Percentiles rank a stretch among this genome's conserved stretches.
These are phyloP conservation scores for Operophtera brumata DNA, from an alignment of 2,888 invertebrate species.

Conservation along the genomic window DNA sequence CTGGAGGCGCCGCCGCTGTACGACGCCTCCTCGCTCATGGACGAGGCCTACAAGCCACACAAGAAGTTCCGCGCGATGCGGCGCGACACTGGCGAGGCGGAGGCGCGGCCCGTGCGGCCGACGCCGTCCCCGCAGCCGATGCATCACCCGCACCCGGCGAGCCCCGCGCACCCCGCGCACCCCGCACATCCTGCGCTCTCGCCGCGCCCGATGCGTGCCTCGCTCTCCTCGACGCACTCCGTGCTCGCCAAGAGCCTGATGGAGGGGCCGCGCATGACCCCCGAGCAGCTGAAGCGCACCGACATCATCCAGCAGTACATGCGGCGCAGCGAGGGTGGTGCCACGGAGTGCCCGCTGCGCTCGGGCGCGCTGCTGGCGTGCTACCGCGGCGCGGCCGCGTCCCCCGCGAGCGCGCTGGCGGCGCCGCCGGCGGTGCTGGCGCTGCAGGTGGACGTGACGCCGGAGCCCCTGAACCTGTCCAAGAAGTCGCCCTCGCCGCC, in stretches of 20 bases:
- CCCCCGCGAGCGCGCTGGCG: neutral
- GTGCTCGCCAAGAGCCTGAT: conserved; percentile 94
- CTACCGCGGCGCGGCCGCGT: conserved; percentile 56
- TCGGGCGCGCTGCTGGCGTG: conserved; percentile 58
- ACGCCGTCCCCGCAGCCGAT: conserved; percentile 79
- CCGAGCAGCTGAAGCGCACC: conserved; percentile 94
- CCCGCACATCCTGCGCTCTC: conserved; percentile 67
- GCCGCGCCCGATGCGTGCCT: conserved; percentile 76
- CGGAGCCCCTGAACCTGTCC: conserved; percentile 93
- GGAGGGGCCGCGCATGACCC: conserved; percentile 96
- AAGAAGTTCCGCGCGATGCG: conserved; percentile 95
- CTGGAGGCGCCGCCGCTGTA: conserved; percentile 95
- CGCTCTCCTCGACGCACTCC: conserved; percentile 92
- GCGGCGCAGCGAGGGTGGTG: conserved; percentile 86
- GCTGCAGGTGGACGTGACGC: conserved; percentile 89
- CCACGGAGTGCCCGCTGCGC: conserved; percentile 65
- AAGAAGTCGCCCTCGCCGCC: conserved; percentile 87
- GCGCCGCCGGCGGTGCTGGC: conserved; percentile 65
- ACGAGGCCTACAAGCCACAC: conserved; percentile 97
- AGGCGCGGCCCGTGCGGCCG: conserved; percentile 67
- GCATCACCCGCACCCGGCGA: conserved; percentile 73
- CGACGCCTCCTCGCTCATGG: conserved; percentile 94
- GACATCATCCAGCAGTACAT: conserved; percentile 96
- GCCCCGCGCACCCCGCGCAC: conserved; percentile 51
- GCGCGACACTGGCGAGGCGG: conserved; percentile 90